These are phyloP conservation scores for Drosophila pectinifera DNA, from an alignment of 1,140 invertebrate species.

Conservation along the genomic window DNA sequence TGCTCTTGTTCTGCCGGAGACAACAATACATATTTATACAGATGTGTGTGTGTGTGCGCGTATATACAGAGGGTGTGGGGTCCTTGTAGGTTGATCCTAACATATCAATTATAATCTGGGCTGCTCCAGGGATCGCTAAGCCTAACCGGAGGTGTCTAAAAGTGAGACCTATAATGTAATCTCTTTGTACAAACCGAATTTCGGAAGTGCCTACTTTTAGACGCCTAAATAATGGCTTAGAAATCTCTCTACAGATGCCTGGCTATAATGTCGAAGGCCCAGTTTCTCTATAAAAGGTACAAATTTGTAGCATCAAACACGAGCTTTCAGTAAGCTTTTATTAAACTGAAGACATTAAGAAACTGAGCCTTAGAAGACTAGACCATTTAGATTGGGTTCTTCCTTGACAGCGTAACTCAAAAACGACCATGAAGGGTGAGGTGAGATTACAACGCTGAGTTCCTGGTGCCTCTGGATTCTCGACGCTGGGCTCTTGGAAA, in stretches of 20 bases:
- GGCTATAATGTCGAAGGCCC: background rate
- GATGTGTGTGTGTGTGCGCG: constrained; percentile 28
- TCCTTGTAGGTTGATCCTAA: constrained; percentile 5
- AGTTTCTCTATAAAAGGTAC: background rate
- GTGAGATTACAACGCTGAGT: constrained; percentile 49
- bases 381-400: background rate
- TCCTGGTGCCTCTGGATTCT: constrained; percentile 7
- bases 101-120: background rate
- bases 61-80: constrained; percentile 37
- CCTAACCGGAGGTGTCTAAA: background rate
- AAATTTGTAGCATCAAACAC: no score
- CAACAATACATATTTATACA: constrained; percentile 70
- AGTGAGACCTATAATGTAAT: background rate
- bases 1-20: constrained; percentile 82
- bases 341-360: no score
- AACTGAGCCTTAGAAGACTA: background rate
- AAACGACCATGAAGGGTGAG: constrained; percentile 27
- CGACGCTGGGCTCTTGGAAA: constrained; percentile 69
- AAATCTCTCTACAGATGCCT: background rate
- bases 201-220: background rate
- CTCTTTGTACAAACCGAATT: background rate
- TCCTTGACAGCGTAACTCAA: constrained; percentile 9
- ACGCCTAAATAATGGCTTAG: background rate
- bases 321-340: no score
- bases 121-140: background rate